These are phyloP conservation scores for Lamproptera curius DNA, from an alignment of 2,888 invertebrate species.

Conservation along the genomic window DNA sequence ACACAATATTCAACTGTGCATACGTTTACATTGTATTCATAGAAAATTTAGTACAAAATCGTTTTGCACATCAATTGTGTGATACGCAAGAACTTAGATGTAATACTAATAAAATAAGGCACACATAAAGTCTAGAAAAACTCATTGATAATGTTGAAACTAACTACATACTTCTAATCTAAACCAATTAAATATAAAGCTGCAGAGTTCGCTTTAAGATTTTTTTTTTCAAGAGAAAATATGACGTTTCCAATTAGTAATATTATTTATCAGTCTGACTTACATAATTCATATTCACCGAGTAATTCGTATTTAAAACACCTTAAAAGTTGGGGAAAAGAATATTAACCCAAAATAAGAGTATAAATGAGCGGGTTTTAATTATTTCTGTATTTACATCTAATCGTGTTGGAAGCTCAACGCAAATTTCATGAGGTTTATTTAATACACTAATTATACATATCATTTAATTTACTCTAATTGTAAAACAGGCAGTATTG, in stretches of 20 bases:
- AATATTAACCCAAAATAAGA: no score
- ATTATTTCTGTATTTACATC: constrained; percentile 72
- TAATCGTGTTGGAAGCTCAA: constrained; percentile 80
- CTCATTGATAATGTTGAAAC: constrained; percentile 25
- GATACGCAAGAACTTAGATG: constrained; percentile 30
- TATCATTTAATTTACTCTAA: constrained; percentile 38
- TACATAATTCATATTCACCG: no score
- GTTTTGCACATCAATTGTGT: constrained; percentile 22
- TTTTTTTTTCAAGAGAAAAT: no score
- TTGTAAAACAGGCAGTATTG: constrained; percentile 38
- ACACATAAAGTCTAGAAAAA: constrained; percentile 44
- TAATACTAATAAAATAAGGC: constrained; percentile 54
- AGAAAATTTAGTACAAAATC: constrained; percentile 17
- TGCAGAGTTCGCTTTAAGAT: neutral
- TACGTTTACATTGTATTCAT: constrained; percentile 14
- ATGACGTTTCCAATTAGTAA: no score
- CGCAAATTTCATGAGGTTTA: constrained; percentile 73
- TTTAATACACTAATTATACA: constrained; percentile 46
- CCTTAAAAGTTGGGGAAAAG: no score
- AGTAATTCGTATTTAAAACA: no score
- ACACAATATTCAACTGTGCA: constrained; percentile 15
- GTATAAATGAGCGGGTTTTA: constrained; percentile 23
- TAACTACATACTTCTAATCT: constrained; percentile 17
- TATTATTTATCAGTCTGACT: no score
- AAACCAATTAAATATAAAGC: neutral